Conservation (phyloP, 2,888 invertebrate genomes). For the Cosmia trapezina region DNA sequence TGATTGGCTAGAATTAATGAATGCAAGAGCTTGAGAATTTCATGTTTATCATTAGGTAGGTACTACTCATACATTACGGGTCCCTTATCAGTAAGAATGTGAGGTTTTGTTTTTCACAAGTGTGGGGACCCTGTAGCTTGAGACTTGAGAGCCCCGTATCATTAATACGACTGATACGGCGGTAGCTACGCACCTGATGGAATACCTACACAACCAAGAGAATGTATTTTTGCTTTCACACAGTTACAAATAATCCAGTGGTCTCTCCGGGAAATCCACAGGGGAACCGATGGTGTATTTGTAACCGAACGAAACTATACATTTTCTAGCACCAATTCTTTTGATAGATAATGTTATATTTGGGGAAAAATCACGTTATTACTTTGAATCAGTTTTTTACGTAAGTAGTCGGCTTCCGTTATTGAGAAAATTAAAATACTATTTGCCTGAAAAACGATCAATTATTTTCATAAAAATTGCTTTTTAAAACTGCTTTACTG, state of each 20-base stretch:
- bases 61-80: no score
- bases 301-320: background rate
- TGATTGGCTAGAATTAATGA: no score
- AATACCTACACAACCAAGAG: background rate
- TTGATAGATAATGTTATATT: background rate
- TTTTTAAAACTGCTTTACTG: no score
- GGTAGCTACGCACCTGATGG: no score
- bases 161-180: no score
- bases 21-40: no score
- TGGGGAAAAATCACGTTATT: background rate
- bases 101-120: no score
- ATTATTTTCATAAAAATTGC: background rate
- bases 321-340: slow-evolving; percentile 4
- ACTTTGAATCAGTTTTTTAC: background rate
- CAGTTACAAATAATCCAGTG: background rate
- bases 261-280: slow-evolving; percentile 1
- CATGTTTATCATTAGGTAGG: no score
- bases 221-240: background rate
- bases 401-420: background rate
- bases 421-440: background rate
- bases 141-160: no score
- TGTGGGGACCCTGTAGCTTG: no score
- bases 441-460: background rate
- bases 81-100: no score
- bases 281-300: background rate